These are phyloP conservation scores for Agelaius phoeniceus DNA, from an alignment of 2,113 vertebrate species.

Conservation along the genomic window DNA sequence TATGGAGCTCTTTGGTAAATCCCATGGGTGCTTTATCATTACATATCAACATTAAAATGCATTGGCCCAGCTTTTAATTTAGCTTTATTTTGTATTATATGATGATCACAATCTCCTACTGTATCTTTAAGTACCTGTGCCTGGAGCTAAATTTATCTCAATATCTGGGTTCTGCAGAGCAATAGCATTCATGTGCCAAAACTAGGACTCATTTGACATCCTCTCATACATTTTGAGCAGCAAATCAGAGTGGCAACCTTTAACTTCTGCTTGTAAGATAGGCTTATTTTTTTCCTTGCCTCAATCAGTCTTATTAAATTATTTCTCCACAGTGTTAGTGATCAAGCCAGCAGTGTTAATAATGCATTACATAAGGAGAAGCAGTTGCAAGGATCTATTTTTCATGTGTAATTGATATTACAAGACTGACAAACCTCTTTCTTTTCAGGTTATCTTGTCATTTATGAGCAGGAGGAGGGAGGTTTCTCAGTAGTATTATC, in stretches of 20 bases:
- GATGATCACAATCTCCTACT: not conserved
- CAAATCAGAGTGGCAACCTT: not conserved
- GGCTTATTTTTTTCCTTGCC: not conserved
- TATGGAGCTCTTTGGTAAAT: not conserved
- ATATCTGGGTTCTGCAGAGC: not conserved
- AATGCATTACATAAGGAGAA: not conserved
- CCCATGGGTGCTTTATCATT: not conserved
- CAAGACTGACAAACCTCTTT: not conserved
- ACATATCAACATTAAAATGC: not conserved
- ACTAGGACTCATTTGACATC: not conserved
- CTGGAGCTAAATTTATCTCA: not conserved
- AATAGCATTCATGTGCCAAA: not conserved
- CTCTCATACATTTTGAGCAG: not conserved
- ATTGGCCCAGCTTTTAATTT: not conserved
- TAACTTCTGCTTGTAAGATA: not conserved
- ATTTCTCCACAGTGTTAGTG: not conserved
- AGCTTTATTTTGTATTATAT: not conserved
- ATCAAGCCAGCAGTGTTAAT: not conserved
- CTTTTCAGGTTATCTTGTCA: not conserved
- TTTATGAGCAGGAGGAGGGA: not conserved
- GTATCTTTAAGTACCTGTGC: not conserved
- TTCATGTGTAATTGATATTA: not conserved
- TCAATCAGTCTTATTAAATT: not conserved
- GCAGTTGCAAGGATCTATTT: not conserved
- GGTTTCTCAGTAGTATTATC: not conserved